These are phyloP conservation scores for Drosophila longiperda DNA, from an alignment of 2,888 invertebrate genomes.

Conservation along the genomic window DNA sequence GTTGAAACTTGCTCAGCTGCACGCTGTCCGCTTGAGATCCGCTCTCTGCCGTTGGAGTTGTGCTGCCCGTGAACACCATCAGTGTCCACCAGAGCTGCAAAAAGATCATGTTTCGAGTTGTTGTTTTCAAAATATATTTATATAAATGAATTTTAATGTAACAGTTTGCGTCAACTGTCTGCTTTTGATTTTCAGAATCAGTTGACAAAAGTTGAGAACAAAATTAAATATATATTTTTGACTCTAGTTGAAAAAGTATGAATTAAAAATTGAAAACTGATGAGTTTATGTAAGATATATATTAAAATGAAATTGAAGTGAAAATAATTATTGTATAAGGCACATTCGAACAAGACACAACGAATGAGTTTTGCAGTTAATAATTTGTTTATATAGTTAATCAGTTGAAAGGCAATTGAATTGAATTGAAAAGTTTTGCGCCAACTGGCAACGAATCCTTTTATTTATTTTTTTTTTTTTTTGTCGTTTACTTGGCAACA, in stretches of 20 bases:
- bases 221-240: background rate
- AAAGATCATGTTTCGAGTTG: conserved; percentile 48
- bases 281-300: background rate
- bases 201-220: conserved; percentile 51
- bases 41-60: background rate
- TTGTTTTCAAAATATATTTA: conserved; percentile 30
- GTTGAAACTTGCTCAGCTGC: conserved; percentile 64
- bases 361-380: background rate
- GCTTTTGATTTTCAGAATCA: conserved; percentile 41
- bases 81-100: conserved; percentile 69
- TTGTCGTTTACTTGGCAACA: conserved; percentile 59
- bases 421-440: conserved; percentile 31
- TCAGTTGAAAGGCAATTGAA: conserved; percentile 11
- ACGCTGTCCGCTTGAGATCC: conserved; percentile 9
- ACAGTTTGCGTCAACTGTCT: conserved; percentile 40
- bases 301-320: background rate
- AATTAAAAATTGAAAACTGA: background rate
- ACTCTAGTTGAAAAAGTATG: background rate
- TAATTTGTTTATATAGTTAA: conserved; percentile 6
- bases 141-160: conserved; percentile 38
- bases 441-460: conserved; percentile 15
- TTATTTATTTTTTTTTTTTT: no score
- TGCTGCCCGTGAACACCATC: conserved; percentile 44
- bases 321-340: background rate
- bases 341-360: background rate